Percentiles rank a stretch among this genome's conserved stretches.
Evolutionary conservation across 2,888 invertebrate genomes (phyloP).

Genomic region (Ichneumon xanthorius): DNA sequence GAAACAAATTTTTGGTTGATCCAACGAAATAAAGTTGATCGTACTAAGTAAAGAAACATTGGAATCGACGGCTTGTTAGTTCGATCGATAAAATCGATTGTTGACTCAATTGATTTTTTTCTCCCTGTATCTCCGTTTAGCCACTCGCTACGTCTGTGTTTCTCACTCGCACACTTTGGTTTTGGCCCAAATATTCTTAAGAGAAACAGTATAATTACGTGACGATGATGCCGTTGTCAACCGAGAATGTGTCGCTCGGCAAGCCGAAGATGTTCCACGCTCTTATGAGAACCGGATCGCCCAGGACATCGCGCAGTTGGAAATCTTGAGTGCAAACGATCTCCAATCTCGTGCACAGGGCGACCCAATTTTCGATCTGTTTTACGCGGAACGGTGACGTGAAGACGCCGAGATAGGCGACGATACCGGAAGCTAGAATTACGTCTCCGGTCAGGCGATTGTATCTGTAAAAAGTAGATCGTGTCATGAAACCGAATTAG

Average conservation of each 20-base stretch:
- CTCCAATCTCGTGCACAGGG: slow-evolving; percentile 88
- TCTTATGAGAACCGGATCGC: slow-evolving; percentile 94
- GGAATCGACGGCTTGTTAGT: too few species aligned
- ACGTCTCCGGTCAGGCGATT: slow-evolving; percentile 88
- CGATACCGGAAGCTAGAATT: slow-evolving; percentile 94
- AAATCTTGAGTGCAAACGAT: slow-evolving; percentile 92
- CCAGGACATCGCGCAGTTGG: slow-evolving; percentile 92
- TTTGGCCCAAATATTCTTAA: too few species aligned
- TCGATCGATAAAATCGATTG: too few species aligned
- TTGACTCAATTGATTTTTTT: too few species aligned
- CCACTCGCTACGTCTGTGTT: too few species aligned
- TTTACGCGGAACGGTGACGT: slow-evolving; percentile 90
- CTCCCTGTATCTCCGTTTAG: too few species aligned
- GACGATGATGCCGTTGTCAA: slow-evolving; percentile 97
- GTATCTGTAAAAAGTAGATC: slow-evolving; percentile 73
- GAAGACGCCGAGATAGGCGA: slow-evolving; percentile 97
- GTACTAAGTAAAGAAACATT: too few species aligned
- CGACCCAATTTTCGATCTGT: slow-evolving; percentile 91
- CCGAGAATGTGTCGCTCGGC: slow-evolving; percentile 95
- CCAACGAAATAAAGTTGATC: too few species aligned
- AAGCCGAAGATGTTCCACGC: slow-evolving; percentile 96
- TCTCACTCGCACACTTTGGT: too few species aligned
- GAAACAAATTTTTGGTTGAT: too few species aligned
- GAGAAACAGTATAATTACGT: slow-evolving; percentile 86
- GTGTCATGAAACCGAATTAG: background rate